A percentile compares a stretch with the other conserved stretches of the same genome.
phyloP scores from a whole-genome alignment of 2,113 vertebrate genomes.

The Labeo rohita region DNA sequence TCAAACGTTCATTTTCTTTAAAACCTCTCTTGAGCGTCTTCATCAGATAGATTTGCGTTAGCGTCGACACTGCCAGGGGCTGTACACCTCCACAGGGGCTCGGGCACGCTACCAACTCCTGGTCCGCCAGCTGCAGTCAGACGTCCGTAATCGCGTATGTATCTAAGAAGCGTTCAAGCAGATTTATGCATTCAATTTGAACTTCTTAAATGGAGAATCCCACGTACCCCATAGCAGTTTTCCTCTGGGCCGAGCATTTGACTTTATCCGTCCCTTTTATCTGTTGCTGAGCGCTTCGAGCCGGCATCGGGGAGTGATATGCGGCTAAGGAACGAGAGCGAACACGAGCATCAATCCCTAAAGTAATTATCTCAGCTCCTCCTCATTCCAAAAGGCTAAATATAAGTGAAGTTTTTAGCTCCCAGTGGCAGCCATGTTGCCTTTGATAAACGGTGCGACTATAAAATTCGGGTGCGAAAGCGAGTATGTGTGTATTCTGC shows the following conservation, averaged over 20 bases:
- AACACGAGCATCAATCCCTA: constrained; percentile 72
- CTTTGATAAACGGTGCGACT: constrained; percentile 81
- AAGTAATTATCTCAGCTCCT: constrained; percentile 83
- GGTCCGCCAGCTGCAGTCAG: background rate
- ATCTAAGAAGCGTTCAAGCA: constrained; percentile 45
- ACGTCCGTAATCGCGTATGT: constrained; percentile 25
- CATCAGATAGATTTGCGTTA: background rate
- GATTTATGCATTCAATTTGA: constrained; percentile 53
- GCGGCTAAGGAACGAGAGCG: constrained; percentile 55
- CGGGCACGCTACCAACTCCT: background rate
- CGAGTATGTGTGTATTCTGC: constrained; percentile 17
- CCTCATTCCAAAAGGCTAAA: constrained; percentile 83
- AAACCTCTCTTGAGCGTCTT: background rate
- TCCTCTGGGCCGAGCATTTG: constrained; percentile 22
- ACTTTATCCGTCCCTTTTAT: constrained; percentile 47
- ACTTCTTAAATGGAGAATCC: constrained; percentile 40
- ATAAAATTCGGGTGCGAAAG: constrained; percentile 71
- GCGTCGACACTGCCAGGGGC: background rate
- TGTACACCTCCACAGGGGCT: constrained; percentile 23
- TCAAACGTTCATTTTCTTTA: background rate
- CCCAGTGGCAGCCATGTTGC: constrained; percentile 81
- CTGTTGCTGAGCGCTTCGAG: constrained; percentile 12
- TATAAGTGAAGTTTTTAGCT: constrained; percentile 80
- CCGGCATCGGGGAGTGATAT: constrained; percentile 26
- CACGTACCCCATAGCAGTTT: background rate